Base-by-base conservation (phyloP, 2,888 invertebrate genomes). In the Lamellibrachia columna region DNA sequence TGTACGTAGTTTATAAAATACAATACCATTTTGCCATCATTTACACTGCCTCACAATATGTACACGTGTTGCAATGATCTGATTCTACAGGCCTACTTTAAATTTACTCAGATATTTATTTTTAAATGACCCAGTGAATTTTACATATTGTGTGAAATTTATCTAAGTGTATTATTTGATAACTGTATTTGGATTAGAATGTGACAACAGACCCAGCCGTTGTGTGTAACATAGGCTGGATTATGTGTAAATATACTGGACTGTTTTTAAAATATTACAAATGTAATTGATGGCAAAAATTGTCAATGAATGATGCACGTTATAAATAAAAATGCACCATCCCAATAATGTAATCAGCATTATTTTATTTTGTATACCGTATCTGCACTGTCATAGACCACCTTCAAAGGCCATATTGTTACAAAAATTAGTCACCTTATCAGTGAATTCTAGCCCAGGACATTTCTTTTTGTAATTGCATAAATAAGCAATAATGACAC, bases 301-400 rank as follows among this genome's bases (percentile, higher is more conserved):
- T 75, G 75, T 75, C 75, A 75, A 11, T 75, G 6, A 4, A 75
- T 55, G 75, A 75, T 22, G 75, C n/a, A 75, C 75, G 15, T 6
- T 75, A 75, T 75, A 75, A 75, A 75, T 75, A 75, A 75, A 75
- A 75, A 75, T 75, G 75, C 75, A 75, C 75, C 75, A 75, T 75
- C 6, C 75, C 15, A 75, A 75, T 75, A 75, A 75, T 22, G 6
- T 22, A 22, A 22, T 75, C 15, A 75, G n/a, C 22, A 75, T 75
- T 75, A 75, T n/a, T 22, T 75, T 75, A 75, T 75, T 22, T 75
- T 75, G 75, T 75, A n/a, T 75, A 75, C 75, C n/a, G 75, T 75
- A n/a, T 40, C 1, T 40, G 40, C 40, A 40, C 40, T 40, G 40
- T 40, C 40, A 40, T 40, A 40, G 40, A 40, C 40, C 40, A 40